These are phyloP conservation scores for Pachliopta kotzebuea DNA, from an alignment of 2,888 invertebrate genomes.

Conservation along the genomic window DNA sequence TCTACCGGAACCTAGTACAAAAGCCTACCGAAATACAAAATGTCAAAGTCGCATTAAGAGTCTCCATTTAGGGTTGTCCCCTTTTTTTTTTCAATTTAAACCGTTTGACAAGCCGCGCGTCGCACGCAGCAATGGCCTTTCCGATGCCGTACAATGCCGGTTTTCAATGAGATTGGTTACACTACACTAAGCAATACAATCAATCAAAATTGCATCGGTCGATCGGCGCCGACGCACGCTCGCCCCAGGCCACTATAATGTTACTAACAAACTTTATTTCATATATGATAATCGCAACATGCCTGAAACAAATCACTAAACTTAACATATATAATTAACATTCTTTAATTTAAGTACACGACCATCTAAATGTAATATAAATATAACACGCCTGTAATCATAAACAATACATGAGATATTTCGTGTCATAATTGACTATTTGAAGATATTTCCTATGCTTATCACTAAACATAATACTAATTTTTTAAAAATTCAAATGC, in stretches of 20 bases:
- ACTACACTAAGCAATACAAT: conserved; percentile 80
- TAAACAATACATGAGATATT: too few species aligned
- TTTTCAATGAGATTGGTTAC: conserved; percentile 81
- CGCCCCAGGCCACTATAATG: conserved; percentile 42
- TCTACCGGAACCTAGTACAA: conserved; percentile 47
- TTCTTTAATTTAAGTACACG: too few species aligned
- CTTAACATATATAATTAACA: background rate
- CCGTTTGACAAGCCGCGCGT: conserved; percentile 74
- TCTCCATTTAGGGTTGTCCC: conserved; percentile 71
- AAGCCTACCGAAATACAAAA: conserved; percentile 69
- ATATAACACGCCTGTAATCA: too few species aligned
- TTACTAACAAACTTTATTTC: conserved; percentile 23
- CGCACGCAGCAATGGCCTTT: conserved; percentile 72
- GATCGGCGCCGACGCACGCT: conserved; percentile 63
- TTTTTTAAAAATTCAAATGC: too few species aligned
- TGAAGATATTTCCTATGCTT: too few species aligned
- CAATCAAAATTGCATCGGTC: conserved; percentile 78
- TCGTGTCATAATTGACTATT: too few species aligned
- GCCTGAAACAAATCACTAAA: conserved; percentile 5
- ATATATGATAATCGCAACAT: conserved; percentile 17
- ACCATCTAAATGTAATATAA: too few species aligned
- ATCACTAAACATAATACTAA: too few species aligned
- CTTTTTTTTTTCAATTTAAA: conserved; percentile 75
- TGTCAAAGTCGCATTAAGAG: conserved; percentile 62
- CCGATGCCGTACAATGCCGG: conserved; percentile 68